These are phyloP conservation scores for Trichomalopsis sarcophagae DNA, from an alignment of 1,140 invertebrate species.

Conservation along the genomic window DNA sequence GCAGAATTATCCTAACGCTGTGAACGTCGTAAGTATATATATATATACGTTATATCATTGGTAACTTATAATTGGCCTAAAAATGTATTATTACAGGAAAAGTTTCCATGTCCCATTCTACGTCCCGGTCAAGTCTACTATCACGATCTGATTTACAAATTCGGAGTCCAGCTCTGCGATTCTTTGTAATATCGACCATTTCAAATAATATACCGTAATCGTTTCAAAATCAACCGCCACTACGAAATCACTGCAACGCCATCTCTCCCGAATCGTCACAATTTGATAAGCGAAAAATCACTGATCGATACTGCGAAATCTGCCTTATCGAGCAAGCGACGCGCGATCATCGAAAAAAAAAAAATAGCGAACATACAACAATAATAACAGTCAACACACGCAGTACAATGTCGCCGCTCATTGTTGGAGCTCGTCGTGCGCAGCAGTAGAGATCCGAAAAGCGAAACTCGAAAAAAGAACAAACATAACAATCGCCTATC, in stretches of 20 bases:
- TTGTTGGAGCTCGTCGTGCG: background rate
- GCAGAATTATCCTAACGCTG: slow-evolving; percentile 91
- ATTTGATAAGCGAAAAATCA: no score
- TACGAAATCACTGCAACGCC: background rate
- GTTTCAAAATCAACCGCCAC: no score
- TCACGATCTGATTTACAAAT: slow-evolving; percentile 78
- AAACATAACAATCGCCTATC: background rate
- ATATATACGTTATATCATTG: no score
- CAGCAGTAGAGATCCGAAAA: background rate
- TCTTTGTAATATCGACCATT: slow-evolving; percentile 27
- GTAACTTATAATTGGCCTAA: no score
- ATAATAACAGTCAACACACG: background rate
- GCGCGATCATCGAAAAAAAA: background rate
- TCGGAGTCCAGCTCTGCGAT: slow-evolving; percentile 70
- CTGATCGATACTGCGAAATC: background rate
- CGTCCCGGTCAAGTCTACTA: slow-evolving; percentile 84
- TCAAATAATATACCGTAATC: no score
- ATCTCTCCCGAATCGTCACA: background rate
- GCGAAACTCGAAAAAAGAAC: background rate
- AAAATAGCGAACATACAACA: background rate
- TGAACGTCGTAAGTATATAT: slow-evolving; percentile 81
- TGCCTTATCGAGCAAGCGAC: background rate
- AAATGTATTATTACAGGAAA: slow-evolving; percentile 73
- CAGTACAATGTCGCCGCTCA: no score
- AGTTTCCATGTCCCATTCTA: slow-evolving; percentile 83